Conservation (phyloP, 2,797 vertebrate species). For the Muscicapa striata region DNA sequence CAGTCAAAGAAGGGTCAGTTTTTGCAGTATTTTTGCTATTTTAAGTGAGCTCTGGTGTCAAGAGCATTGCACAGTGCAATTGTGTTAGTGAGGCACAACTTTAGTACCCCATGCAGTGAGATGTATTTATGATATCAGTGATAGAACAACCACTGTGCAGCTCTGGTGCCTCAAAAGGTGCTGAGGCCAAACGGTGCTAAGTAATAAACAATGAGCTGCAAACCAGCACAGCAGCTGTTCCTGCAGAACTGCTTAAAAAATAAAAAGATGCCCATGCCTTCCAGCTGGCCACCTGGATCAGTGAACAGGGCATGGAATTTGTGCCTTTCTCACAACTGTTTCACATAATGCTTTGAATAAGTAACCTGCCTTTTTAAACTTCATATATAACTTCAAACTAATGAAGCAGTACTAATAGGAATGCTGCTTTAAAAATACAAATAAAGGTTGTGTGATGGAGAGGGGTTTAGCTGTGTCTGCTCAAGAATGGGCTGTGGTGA, state of each 20-base stretch:
- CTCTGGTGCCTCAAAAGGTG: neutral
- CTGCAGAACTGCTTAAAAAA: neutral
- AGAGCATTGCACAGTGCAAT: neutral
- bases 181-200: neutral
- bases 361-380: neutral
- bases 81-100: neutral
- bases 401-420: neutral
- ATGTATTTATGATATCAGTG: neutral
- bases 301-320: neutral
- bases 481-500: neutral
- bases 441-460: neutral
- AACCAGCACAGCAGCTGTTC: neutral
- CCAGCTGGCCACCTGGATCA: neutral
- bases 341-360: neutral
- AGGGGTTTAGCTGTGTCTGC: neutral
- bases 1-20: neutral
- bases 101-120: neutral
- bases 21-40: neutral
- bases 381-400: neutral
- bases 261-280: neutral
- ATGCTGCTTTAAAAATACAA: neutral
- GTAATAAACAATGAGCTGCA: neutral
- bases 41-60: neutral
- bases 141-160: neutral
- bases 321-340: neutral